Base-by-base conservation (phyloP, 2,797 vertebrate species). In the Typhlichthys eigenmanni region DNA sequence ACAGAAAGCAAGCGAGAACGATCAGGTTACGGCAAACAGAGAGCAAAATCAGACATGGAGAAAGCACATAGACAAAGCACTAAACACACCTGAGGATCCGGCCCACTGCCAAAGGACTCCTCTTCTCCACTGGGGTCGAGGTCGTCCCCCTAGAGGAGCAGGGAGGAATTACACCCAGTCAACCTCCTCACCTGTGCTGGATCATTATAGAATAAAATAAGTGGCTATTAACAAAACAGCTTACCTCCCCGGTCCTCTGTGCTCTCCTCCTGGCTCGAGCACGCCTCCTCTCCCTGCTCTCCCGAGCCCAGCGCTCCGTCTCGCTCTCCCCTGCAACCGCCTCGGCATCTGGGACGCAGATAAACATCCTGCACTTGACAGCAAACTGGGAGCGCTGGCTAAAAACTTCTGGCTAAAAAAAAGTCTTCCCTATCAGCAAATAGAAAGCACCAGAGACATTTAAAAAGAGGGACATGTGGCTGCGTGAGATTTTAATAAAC, bases 111-210 rank as follows among this genome's bases (percentile, higher is more conserved):
- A 61, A 87, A 81, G 57, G 75, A 79, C 78, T 91, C 91, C 19
- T 93, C 91, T 75, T 92, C 91, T 79, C 85, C 91, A 58, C 85
- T 88, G 17, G 90, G 90, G 17, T 93, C 89, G 12, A 90, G 89
- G 70, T 94, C 92, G 54, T 93, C 92, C 62, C 79, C 83, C 93
- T 94, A 77, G 10, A 67, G 17, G 69, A 8, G 69, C 47, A 84
- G 5, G 66, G 16, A 68, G 43, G 55, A 32, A 56, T 14, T 6
- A 63, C 55, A 57, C 13, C 7, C 24, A 47, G 49, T 13, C 38
- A 16, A 52, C 38, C 34, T 47, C n/a, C 47, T 53, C 24, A 19
- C 24, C 19, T 11, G 29, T 55, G 32, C 54, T 53, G 13, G 13
- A 62, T 55, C 16, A 50, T 47, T 51, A n/a, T 67, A 55, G 17